phyloP scores from a whole-genome alignment of 2,797 vertebrate genomes.

The Anguilla obscura region DNA sequence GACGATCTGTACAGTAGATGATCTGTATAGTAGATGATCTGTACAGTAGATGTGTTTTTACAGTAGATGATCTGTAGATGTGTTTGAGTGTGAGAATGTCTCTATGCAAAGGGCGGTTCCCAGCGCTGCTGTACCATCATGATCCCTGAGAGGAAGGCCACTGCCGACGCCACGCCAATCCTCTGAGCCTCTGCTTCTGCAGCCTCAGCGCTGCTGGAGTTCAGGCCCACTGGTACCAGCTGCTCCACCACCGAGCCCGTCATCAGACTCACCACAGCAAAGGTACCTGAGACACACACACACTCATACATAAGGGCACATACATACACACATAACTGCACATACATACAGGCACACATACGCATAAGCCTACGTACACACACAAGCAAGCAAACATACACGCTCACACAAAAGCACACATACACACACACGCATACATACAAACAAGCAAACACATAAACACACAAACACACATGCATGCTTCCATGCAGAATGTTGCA shows the following conservation, averaged over 20 bases:
- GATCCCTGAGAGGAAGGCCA: constrained; percentile 85
- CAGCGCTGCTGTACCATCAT: constrained; percentile 74
- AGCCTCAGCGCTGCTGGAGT: constrained; percentile 71
- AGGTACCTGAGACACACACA: constrained; percentile 76
- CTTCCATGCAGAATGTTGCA: background rate
- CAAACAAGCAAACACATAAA: background rate
- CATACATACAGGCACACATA: background rate
- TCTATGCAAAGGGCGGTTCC: background rate
- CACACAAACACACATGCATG: background rate
- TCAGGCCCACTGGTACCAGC: constrained; percentile 77
- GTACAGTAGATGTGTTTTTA: background rate
- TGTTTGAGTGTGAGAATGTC: background rate
- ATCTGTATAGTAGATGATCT: background rate
- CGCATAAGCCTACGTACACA: background rate
- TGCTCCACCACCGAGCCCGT: constrained; percentile 87
- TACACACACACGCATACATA: background rate
- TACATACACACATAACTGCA: background rate
- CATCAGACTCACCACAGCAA: constrained; percentile 91
- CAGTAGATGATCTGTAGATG: background rate
- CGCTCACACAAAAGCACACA: background rate
- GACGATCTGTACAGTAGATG: background rate
- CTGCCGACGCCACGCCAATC: constrained; percentile 81
- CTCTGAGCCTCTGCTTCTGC: constrained; percentile 78
- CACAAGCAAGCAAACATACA: background rate
- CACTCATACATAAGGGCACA: constrained; percentile 24